Conservation (phyloP, 2,888 invertebrate genomes). For the Ochropleura plecta region DNA sequence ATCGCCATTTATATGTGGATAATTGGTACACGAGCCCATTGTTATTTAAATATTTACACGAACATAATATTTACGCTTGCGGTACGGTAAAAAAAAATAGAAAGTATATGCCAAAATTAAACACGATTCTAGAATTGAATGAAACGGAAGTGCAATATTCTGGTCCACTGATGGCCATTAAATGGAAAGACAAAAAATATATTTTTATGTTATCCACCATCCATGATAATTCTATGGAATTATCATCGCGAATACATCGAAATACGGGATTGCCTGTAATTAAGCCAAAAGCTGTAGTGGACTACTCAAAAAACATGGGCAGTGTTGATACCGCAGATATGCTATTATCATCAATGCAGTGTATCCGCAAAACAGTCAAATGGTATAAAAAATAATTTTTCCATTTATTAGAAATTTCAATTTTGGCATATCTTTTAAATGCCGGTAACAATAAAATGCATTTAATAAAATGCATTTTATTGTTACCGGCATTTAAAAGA, state of each 20-base stretch:
- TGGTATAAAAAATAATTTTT: too few relatives aligned
- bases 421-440: too few relatives aligned
- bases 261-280: conserved; percentile 50
- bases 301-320: conserved; percentile 58
- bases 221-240: conserved; percentile 10
- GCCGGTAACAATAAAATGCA: too few relatives aligned
- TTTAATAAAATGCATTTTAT: too few relatives aligned
- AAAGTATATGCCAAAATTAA: too few relatives aligned
- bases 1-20: conserved; percentile 15
- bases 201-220: conserved; percentile 21
- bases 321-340: conserved; percentile 51
- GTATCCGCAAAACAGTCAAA: too few relatives aligned
- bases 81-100: too few relatives aligned
- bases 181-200: conserved; percentile 28
- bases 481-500: too few relatives aligned
- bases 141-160: conserved; percentile 11
- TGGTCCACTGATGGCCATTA: conserved; percentile 11
- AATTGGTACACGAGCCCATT: conserved; percentile 14
- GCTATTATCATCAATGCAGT: conserved; percentile 6
- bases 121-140: not conserved
- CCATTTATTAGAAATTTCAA: too few relatives aligned
- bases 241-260: conserved; percentile 21
- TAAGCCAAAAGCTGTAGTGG: conserved; percentile 46
- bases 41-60: conserved; percentile 8
- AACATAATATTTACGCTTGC: too few relatives aligned